Evolutionary conservation across 2,888 invertebrate genomes (phyloP).

Genomic region (Ectropis crepuscularia): DNA sequence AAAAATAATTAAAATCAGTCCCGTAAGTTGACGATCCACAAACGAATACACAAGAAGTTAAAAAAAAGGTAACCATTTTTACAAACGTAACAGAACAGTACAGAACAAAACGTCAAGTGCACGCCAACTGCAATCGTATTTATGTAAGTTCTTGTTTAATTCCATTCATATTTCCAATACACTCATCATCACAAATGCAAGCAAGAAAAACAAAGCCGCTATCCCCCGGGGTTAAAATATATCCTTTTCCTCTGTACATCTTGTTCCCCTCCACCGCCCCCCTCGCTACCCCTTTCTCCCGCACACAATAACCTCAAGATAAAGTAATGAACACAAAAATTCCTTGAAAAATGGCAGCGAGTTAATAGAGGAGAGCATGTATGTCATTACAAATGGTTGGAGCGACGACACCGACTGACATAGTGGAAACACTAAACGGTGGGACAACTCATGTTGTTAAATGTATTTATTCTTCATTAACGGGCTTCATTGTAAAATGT

Average conservation of each 20-base stretch:
- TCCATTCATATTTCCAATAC: conserved; percentile 5
- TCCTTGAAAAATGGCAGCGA: conserved; percentile 57
- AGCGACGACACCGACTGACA: conserved; percentile 32
- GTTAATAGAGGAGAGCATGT: conserved; percentile 56
- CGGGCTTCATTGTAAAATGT: too few relatives aligned
- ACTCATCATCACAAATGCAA: conserved; percentile 8
- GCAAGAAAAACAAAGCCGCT: conserved; percentile 12
- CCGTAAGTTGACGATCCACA: too few relatives aligned
- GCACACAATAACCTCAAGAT: conserved; percentile 52
- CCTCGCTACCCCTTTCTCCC: conserved; percentile 15
- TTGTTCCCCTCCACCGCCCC: not conserved
- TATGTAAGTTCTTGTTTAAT: not conserved
- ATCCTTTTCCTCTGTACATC: not conserved
- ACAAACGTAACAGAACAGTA: too few relatives aligned
- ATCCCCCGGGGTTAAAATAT: conserved; percentile 10
- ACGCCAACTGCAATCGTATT: not conserved
- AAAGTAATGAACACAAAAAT: conserved; percentile 63
- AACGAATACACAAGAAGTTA: too few relatives aligned
- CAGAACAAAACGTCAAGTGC: too few relatives aligned
- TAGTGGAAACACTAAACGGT: conserved; percentile 15
- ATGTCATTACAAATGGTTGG: conserved; percentile 56
- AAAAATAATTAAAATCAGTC: too few relatives aligned
- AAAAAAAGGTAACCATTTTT: too few relatives aligned
- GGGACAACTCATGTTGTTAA: not conserved
- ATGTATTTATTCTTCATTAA: too few relatives aligned